Percentiles rank a stretch among this genome's conserved stretches.
phyloP scores from a whole-genome alignment of 2,888 invertebrate genomes.

The Eucriotettix oculatus region DNA sequence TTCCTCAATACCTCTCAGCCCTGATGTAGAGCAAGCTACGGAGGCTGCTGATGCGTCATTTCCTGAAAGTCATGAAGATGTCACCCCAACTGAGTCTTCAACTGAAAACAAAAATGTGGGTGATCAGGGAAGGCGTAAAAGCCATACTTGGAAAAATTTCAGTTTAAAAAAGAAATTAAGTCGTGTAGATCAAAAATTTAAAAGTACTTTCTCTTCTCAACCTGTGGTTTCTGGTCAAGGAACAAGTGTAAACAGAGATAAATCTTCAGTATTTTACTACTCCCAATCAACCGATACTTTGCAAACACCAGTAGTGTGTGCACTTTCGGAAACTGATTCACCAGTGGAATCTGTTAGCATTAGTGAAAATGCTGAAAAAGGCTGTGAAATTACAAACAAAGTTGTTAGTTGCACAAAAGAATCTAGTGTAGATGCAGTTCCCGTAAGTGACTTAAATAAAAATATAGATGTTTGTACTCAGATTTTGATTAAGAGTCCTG shows the following conservation, averaged over 20 bases:
- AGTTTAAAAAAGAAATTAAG: slow-evolving; percentile 68
- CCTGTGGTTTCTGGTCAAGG: slow-evolving; percentile 13
- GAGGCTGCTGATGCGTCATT: slow-evolving; percentile 10
- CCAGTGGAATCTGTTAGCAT: not conserved
- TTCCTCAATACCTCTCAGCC: not conserved
- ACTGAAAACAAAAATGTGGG: not conserved
- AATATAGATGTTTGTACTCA: not conserved
- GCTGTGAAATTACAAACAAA: not conserved
- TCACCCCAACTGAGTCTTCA: not conserved
- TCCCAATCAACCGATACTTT: slow-evolving; percentile 1
- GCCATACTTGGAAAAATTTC: slow-evolving; percentile 50
- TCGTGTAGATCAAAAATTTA: slow-evolving; percentile 57
- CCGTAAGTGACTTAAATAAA: not conserved
- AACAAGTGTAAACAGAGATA: not conserved
- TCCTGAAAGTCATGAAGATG: not conserved
- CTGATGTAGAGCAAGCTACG: slow-evolving; percentile 14
- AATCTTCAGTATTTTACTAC: slow-evolving; percentile 4
- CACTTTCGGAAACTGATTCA: slow-evolving; percentile 1
- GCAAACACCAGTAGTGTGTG: not conserved
- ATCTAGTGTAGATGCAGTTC: not conserved
- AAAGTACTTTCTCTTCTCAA: slow-evolving; percentile 39
- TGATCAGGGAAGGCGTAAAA: slow-evolving; percentile 4
- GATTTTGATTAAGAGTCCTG: not conserved
- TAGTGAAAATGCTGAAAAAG: not conserved
- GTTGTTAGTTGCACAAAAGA: not conserved